These are phyloP conservation scores for Phymastichus coffea DNA, from an alignment of 1,140 invertebrate species.

Conservation along the genomic window DNA sequence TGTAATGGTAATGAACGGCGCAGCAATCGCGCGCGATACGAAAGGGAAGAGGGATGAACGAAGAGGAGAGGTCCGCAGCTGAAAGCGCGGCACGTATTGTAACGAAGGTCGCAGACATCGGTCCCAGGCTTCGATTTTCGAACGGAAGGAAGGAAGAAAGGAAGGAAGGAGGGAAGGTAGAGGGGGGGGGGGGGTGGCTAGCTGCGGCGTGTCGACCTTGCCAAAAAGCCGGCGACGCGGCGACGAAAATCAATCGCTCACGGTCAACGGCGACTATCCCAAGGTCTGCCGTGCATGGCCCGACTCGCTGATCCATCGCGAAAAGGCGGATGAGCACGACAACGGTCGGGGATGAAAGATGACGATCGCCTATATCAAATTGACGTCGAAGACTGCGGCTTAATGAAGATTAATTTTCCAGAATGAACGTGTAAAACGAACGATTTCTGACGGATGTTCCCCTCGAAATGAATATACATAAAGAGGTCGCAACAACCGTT, in stretches of 20 bases:
- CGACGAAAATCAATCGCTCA: slow-evolving; percentile 19
- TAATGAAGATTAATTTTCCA: no score
- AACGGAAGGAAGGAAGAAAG: not conserved
- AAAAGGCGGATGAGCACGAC: not conserved
- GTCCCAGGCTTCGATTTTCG: slow-evolving; percentile 2
- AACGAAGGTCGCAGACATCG: no score
- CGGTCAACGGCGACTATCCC: not conserved
- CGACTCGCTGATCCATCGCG: not conserved
- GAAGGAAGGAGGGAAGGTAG: not conserved
- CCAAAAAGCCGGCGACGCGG: not conserved
- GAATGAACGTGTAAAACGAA: no score
- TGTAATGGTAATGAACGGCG: no score
- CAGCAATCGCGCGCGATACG: no score
- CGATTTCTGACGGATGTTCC: no score
- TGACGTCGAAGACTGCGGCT: no score
- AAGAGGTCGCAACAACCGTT: no score
- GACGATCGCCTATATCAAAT: not conserved
- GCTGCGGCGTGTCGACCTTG: not conserved
- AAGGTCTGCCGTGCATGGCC: not conserved
- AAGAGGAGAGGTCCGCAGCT: no score
- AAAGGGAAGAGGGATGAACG: no score
- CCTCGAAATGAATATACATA: no score
- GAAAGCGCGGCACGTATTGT: no score
- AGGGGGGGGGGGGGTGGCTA: not conserved
- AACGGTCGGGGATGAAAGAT: not conserved